Base-by-base conservation (phyloP, 2,113 vertebrate species). In the Diadophis punctatus region DNA sequence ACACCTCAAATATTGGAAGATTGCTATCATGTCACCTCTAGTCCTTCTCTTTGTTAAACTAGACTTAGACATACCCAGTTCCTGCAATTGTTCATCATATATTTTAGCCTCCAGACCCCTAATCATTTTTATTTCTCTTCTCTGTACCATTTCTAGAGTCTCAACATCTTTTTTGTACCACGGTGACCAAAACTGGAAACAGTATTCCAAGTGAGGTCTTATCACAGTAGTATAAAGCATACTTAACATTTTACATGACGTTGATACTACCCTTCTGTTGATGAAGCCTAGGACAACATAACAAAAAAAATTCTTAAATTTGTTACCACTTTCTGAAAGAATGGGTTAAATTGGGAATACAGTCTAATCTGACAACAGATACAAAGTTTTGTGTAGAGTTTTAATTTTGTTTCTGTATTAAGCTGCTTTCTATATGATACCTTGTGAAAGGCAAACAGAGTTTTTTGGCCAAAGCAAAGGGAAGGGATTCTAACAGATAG, bases 221-320 rank as follows among this genome's bases (percentile, higher is more conserved):
- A 63, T 27, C 4, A 58, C 10, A 3, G 23, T 58, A 58, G 30
- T 63, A 58, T 58, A 58, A 58, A 23, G 8, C 8, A n/a, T n/a
- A n/a, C n/a, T n/a, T n/a, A n/a, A n/a, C n/a, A n/a, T n/a, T n/a
- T n/a, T n/a, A n/a, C n/a, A n/a, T n/a, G n/a, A n/a, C n/a, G n/a
- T n/a, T n/a, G n/a, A n/a, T n/a, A n/a, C n/a, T n/a, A n/a, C n/a
- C n/a, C n/a, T n/a, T n/a, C n/a, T n/a, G 27, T 63, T 63, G 11
- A 63, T 14, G 11, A 3, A n/a, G 60, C 27, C 11, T 63, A n/a
- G 60, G 11, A 14, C 60, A n/a, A 63, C 8, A 30, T 96, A 91
- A 87, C 93, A 87, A 93, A 91, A 53, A 90, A 93, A 96, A 39
- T 88, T 96, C 94, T 94, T 92, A 93, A 11, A 92, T 95, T 94